These are phyloP conservation scores for Borostomias antarcticus DNA, from an alignment of 2,797 vertebrate genomes.

Conservation along the genomic window DNA sequence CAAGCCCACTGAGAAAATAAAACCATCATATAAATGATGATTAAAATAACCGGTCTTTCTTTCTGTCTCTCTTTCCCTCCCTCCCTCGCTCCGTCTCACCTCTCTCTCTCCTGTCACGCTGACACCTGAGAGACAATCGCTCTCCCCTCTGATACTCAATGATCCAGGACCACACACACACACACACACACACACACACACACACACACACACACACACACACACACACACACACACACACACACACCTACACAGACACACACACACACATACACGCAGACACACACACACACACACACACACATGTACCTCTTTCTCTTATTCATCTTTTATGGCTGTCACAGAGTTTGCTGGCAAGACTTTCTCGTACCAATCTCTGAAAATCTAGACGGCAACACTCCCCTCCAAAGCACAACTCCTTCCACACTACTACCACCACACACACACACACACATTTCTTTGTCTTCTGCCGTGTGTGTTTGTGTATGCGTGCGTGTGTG, in stretches of 20 bases:
- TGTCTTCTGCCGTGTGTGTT: neutral
- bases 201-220: neutral
- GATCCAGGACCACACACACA: neutral
- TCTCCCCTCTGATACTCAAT: constrained; percentile 9
- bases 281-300: constrained; percentile 6
- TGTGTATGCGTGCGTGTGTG: neutral
- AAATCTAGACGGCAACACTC: too few relatives aligned
- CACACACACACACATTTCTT: neutral
- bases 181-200: constrained; percentile 1
- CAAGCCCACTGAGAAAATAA: too few relatives aligned
- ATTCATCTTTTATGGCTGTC: too few relatives aligned
- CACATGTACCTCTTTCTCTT: too few relatives aligned
- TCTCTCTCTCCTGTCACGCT: neutral
- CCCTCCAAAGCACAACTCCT: too few relatives aligned
- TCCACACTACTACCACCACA: too few relatives aligned
- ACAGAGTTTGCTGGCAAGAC: constrained; percentile 2
- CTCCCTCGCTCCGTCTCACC: neutral
- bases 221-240: neutral
- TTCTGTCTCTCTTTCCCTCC: neutral
- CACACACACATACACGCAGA: neutral
- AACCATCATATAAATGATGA: too few relatives aligned
- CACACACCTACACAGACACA: neutral
- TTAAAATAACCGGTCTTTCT: neutral
- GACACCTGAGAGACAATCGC: constrained; percentile 4
- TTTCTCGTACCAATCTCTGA: neutral